phyloP scores from a whole-genome alignment of 2,113 vertebrate genomes.

The Cyprichromis sp. region DNA sequence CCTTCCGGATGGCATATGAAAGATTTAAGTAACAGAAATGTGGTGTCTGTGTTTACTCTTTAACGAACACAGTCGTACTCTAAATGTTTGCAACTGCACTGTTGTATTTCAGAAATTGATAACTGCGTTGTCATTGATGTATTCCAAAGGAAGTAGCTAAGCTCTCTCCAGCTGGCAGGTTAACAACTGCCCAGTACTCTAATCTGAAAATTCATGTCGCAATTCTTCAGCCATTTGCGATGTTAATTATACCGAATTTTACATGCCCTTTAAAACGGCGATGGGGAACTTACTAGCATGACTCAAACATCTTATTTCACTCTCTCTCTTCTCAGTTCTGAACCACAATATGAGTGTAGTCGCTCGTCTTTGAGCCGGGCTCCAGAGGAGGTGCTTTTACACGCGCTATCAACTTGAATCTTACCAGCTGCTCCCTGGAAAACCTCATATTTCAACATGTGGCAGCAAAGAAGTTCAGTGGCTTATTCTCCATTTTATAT shows the following conservation, averaged over 20 bases:
- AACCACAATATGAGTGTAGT: not conserved
- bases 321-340: not conserved
- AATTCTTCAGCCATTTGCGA: not conserved
- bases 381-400: constrained; percentile 29
- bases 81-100: not conserved
- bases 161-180: not conserved
- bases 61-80: not conserved
- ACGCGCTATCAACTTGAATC: constrained; percentile 27
- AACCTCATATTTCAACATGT: not conserved
- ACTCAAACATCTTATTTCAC: not conserved
- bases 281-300: not conserved
- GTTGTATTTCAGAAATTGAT: not conserved
- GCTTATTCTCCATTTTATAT: constrained; percentile 10
- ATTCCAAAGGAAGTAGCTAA: not conserved
- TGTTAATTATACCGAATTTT: not conserved
- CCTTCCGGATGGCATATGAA: not conserved
- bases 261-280: not conserved
- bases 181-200: not conserved
- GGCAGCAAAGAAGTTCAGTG: not conserved
- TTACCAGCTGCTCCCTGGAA: constrained; percentile 22
- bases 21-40: not conserved
- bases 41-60: not conserved
- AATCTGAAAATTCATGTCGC: not conserved
- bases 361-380: not conserved
- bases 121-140: not conserved